These are phyloP conservation scores for Meliscaeva auricollis DNA, from an alignment of 2,888 invertebrate species.

Conservation along the genomic window DNA sequence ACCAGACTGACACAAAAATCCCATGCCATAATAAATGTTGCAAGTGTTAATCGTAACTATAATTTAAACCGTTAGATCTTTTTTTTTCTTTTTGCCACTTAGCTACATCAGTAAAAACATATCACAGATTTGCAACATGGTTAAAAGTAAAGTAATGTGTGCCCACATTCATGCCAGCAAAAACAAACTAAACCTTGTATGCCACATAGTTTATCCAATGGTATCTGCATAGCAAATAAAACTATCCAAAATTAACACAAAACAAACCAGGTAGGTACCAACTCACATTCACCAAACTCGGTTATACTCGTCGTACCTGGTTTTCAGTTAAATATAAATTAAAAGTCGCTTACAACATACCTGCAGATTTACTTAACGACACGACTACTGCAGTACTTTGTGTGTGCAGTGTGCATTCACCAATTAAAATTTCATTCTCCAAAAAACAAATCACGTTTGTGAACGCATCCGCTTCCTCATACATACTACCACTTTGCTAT, in stretches of 20 bases:
- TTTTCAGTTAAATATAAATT: constrained; percentile 58
- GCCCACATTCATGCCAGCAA: not conserved
- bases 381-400: constrained; percentile 42
- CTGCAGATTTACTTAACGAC: constrained; percentile 48
- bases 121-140: not conserved
- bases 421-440: constrained; percentile 69
- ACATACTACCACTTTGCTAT: not conserved
- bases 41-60: not conserved
- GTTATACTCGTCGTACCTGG: constrained; percentile 25
- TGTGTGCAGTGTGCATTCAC: constrained; percentile 41
- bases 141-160: not conserved
- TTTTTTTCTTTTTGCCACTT: not conserved
- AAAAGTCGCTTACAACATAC: constrained; percentile 59
- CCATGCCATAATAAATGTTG: too few species aligned
- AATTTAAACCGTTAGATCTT: not conserved
- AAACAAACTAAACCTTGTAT: not conserved
- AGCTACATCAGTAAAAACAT: not conserved
- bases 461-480: constrained; percentile 48
- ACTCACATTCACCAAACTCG: not conserved
- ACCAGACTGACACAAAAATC: too few species aligned
- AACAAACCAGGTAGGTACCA: constrained; percentile 1
- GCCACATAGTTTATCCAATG: constrained; percentile 10
- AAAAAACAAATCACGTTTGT: constrained; percentile 64
- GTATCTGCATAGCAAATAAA: constrained; percentile 3
- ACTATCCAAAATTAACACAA: constrained; percentile 24